Conservation (phyloP, 1,140 invertebrate genomes). For the silkworm (Bombyx mori) region ASM3026992v2 NC_085111.1:3930001-3930500, state of each 20-base stretch:
- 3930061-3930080: conserved; percentile 59
- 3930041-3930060: conserved; percentile 64
- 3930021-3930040: conserved; percentile 65
- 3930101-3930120: conserved; percentile 50
- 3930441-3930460: too few species aligned
- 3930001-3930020: conserved; percentile 47
- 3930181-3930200: conserved; percentile 2
- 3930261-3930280: conserved; percentile 6
- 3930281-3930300: conserved; percentile 24
- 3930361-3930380: too few species aligned
- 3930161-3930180: conserved; percentile 10
- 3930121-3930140: conserved; percentile 53
- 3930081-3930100: conserved; percentile 63
- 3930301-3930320: conserved; percentile 1
- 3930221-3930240: conserved; percentile 41
- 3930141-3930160: conserved; percentile 13
- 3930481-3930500: too few species aligned
- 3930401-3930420: too few species aligned
- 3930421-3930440: too few species aligned
- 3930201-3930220: conserved; percentile 29
- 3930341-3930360: too few species aligned
- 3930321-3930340: not conserved
- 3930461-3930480: too few species aligned
- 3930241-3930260: conserved; percentile 35
- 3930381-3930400: too few species aligned